Base-by-base conservation (phyloP, 2,888 invertebrate genomes). In the Pristionchus entomophagus region DNA sequence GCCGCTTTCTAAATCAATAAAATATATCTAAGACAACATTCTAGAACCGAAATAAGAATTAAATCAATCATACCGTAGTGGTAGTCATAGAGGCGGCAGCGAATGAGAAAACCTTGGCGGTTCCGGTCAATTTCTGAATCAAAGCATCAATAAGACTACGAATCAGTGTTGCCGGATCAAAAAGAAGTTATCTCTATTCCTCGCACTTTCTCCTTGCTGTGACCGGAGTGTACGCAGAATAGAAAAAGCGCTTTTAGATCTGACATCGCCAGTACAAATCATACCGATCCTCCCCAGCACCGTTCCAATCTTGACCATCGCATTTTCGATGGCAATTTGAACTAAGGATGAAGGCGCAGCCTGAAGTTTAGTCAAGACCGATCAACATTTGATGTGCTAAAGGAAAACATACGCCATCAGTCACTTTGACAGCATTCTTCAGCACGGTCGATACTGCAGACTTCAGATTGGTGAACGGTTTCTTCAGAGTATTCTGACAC, bases 391-490 rank as follows among this genome's bases (percentile, higher is more conserved):
- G n/a, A n/a, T n/a, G n/a, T 45, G 45, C 45, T 10, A 45, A 6
- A 22, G 5, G 14, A 41, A 45, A 0, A 41, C 41, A 0, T 10
- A 73, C 41, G n/a, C 41, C 41, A 26, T n/a, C 26, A 22, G 73
- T 32, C 5, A 45, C 41, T 45, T 73, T 41, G 8, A n/a, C 73
- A 41, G 41, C 41, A n/a, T 38, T 73, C 73, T 73, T 73, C 17
- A 41, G 22, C 73, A n/a, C 41, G 0, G 73, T 73, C 12, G 22
- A 26, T 2, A 73, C 73, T 14, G 51, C 51, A 0, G 78, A 29
- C 51, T 80, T 80, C 78, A 51, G 19, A 51, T 49, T 80, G 12
- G 78, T 51, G 0, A 51, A 32, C 17, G 78, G 78, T 51, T 80
- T 80, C 32, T 80, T 51, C 29, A 51, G 78, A 4, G 78, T 26